These are phyloP conservation scores for Gallinago media DNA, from an alignment of 2,113 vertebrate genomes.

Conservation along the genomic window DNA sequence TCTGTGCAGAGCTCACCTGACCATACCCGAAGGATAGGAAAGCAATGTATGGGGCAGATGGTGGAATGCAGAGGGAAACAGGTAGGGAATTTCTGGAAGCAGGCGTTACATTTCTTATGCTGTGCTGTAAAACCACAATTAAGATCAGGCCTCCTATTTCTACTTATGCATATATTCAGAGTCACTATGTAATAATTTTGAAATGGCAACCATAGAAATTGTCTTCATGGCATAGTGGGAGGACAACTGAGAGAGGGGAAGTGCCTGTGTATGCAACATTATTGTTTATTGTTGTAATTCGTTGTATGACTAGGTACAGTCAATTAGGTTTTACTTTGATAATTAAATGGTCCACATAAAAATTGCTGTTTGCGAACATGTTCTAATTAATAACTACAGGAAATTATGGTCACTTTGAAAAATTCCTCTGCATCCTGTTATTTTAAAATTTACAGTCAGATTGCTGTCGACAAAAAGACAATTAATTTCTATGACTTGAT, in stretches of 20 bases:
- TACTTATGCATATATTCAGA: not conserved
- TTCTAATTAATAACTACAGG: not conserved
- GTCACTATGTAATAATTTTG: not conserved
- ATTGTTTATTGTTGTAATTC: not conserved
- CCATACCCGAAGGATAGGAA: not conserved
- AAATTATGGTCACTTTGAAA: not conserved
- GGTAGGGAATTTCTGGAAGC: not conserved
- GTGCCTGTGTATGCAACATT: not conserved
- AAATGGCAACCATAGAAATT: not conserved
- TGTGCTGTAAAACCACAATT: not conserved
- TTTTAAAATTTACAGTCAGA: not conserved
- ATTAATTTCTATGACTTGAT: not conserved
- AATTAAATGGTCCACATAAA: not conserved
- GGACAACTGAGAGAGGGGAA: not conserved
- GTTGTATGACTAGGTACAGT: not conserved
- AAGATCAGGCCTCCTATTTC: not conserved
- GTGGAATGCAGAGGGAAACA: not conserved
- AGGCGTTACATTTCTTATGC: not conserved
- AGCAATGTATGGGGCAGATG: not conserved
- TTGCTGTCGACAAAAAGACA: not conserved
- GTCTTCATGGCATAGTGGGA: not conserved
- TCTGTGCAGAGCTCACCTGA: not conserved
- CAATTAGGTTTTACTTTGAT: not conserved
- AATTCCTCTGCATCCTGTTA: not conserved
- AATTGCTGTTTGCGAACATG: not conserved